These are phyloP conservation scores for Leptarthrus brevirostris DNA, from an alignment of 2,888 invertebrate genomes.

Conservation along the genomic window DNA sequence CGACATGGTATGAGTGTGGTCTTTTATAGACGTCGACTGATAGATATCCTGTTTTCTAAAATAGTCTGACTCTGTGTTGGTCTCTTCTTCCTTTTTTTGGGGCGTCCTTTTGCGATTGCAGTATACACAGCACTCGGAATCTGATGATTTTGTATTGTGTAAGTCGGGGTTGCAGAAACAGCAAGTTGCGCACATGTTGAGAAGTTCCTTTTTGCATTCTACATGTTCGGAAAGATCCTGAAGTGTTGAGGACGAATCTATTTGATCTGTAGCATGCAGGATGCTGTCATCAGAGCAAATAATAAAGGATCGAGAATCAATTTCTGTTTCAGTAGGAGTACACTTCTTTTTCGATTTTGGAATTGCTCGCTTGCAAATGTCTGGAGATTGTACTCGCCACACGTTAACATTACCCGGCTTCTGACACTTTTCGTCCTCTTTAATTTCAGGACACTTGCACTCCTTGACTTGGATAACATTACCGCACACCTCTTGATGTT, in stretches of 20 bases:
- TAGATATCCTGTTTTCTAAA: constrained; percentile 51
- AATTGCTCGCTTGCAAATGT: constrained; percentile 51
- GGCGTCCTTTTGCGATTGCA: constrained; percentile 51
- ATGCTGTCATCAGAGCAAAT: constrained; percentile 44
- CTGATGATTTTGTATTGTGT: constrained; percentile 42
- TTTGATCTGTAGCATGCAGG: constrained; percentile 7
- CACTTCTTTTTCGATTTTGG: constrained; percentile 42
- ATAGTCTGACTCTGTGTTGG: constrained; percentile 51
- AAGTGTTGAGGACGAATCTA: constrained; percentile 17
- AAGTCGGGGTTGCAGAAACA: constrained; percentile 56
- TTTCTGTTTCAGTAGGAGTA: constrained; percentile 23
- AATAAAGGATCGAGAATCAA: constrained; percentile 46
- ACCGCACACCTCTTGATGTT: not conserved
- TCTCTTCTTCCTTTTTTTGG: constrained; percentile 48
- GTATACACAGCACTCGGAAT: constrained; percentile 43
- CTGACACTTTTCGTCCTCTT: not conserved
- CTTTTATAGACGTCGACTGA: constrained; percentile 53
- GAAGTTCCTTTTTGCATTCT: not conserved
- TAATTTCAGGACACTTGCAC: not conserved
- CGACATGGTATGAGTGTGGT: constrained; percentile 55
- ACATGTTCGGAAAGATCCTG: not conserved
- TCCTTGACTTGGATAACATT: constrained; percentile 18
- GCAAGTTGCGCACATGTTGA: constrained; percentile 48
- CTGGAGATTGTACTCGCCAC: constrained; percentile 52
- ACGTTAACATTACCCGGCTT: constrained; percentile 9